phyloP scores from a whole-genome alignment of 1,140 invertebrate species.

The Achatina immaculata region DNA sequence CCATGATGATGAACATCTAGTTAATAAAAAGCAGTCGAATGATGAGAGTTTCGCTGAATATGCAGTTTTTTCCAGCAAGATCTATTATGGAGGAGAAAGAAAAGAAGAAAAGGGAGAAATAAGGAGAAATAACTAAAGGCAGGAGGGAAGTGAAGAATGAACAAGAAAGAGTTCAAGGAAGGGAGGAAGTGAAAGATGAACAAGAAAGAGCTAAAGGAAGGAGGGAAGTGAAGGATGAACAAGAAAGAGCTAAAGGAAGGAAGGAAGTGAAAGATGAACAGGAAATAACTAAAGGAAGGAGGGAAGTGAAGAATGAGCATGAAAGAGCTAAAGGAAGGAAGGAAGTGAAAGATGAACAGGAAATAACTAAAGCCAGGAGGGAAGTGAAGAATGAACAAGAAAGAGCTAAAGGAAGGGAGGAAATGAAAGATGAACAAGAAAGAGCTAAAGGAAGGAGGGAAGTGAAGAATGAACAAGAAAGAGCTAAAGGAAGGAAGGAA shows the following conservation, averaged over 20 bases:
- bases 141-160: neutral
- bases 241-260: neutral
- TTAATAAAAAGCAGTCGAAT: no score
- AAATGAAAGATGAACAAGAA: neutral
- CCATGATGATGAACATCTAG: no score
- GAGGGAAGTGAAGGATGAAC: neutral
- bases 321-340: no score
- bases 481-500: neutral
- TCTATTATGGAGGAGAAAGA: no score
- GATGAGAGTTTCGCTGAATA: no score
- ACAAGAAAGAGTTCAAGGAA: neutral
- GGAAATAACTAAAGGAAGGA: neutral
- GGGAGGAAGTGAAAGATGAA: neutral
- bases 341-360: no score
- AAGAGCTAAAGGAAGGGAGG: constrained; percentile 9
- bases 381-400: neutral
- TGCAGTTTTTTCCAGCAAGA: no score
- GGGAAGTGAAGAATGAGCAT: neutral
- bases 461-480: neutral
- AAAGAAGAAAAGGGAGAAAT: neutral
- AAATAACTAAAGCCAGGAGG: neutral
- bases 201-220: neutral
- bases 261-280: neutral
- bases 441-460: neutral
- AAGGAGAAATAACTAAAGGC: neutral